These are phyloP conservation scores for Anoplius nigerrimus DNA, from an alignment of 2,888 invertebrate genomes.

Conservation along the genomic window DNA sequence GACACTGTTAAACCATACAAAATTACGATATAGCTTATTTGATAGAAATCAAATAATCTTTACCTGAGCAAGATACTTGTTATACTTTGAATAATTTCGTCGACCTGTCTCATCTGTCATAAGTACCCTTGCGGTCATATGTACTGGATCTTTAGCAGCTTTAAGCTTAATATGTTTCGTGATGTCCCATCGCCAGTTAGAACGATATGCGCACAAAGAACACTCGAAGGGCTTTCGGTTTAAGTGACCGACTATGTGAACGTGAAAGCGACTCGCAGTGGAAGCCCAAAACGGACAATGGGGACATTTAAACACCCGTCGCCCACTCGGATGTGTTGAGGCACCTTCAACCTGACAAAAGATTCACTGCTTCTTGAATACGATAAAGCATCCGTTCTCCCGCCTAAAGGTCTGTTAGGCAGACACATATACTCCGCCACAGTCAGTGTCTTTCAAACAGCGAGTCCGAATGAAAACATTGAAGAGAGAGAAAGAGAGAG, in stretches of 20 bases:
- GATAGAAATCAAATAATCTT: conserved; percentile 44
- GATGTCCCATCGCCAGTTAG: conserved; percentile 98
- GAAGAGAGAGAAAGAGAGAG: no score
- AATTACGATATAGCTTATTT: conserved; percentile 21
- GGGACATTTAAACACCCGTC: conserved; percentile 92
- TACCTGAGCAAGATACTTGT: conserved; percentile 88
- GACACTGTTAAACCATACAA: neutral
- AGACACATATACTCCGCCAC: no score
- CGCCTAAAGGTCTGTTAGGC: no score
- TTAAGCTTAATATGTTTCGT: conserved; percentile 96
- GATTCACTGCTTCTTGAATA: conserved; percentile 55
- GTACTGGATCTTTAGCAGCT: conserved; percentile 88
- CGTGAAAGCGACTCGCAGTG: conserved; percentile 94
- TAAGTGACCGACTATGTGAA: conserved; percentile 94
- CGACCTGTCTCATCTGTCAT: conserved; percentile 95
- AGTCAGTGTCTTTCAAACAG: no score
- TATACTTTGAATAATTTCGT: conserved; percentile 94
- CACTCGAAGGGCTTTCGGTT: conserved; percentile 97
- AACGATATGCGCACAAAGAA: conserved; percentile 93
- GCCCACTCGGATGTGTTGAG: conserved; percentile 61
- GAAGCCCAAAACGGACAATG: conserved; percentile 95
- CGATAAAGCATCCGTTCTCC: conserved; percentile 21
- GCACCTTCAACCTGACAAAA: conserved; percentile 69
- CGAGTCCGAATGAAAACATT: no score
- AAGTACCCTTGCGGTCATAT: conserved; percentile 87